Base-by-base conservation (phyloP, 1,140 invertebrate genomes). In the Hylyphantes graminicola region DNA sequence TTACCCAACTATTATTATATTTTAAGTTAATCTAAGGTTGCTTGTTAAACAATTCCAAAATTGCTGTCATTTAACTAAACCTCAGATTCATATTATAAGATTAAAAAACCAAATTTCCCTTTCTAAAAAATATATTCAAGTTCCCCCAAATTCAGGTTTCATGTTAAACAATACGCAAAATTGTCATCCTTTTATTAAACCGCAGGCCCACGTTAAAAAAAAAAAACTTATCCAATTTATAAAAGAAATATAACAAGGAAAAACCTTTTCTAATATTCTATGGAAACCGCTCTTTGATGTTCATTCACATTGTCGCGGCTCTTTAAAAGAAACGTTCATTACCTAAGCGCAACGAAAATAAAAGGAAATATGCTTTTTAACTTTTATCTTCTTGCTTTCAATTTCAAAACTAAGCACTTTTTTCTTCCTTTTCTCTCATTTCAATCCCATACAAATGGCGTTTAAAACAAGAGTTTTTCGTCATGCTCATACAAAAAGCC, bases 401-500 rank as follows among this genome's bases (percentile, higher is more conserved):
- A 74, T 74, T 74, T 59, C 72, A 74, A 57, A 74, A 59, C 72
- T 57, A 57, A 51, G 54, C 54, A 51, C 54, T 10, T 21, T 74
- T 74, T 61, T 61, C 57, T 65, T 57, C 51, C 11, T 17, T 11
- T 54, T 15, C 11, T 55, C 70, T 73, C 70, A 73, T 73, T 73
- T 73, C 17, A 73, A 73, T 74, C 57, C 72, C 57, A 57, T 57
- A 57, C 72, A 74, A 74, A 74, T 74, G 54, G 72, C 21, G 55
- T 74, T 74, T 74, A 74, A 74, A 74, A 74, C 72, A 74, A 74
- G 72, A 74, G 72, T 59, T 74, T 70, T 57, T 74, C 17, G 72
- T 57, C 72, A 74, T 74, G 72, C n/a, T 59, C 15, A 70, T 70
- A 48, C 50, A 53, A 70, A 70, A 74, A 74, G 72, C 72, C 72